These are phyloP conservation scores for Fratercula arctica DNA, from an alignment of 2,797 vertebrate species.

Conservation along the genomic window DNA sequence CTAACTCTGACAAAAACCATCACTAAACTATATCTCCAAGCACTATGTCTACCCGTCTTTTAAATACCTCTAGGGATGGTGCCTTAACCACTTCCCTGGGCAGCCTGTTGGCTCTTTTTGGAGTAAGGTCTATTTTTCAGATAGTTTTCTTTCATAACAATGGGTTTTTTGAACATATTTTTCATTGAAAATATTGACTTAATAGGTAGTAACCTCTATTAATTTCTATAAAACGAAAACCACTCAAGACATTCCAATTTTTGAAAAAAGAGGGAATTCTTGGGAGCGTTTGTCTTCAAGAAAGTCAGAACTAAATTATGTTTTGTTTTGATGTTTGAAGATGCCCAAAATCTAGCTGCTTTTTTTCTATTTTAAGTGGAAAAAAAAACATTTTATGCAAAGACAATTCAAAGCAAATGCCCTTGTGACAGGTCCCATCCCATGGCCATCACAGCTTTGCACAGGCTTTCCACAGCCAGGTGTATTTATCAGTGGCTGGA, in stretches of 20 bases:
- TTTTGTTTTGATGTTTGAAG: background rate
- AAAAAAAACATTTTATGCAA: background rate
- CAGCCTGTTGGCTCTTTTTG: background rate
- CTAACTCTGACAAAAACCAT: too few species aligned
- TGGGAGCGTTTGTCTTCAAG: background rate
- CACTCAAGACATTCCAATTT: background rate
- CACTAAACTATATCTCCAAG: too few species aligned
- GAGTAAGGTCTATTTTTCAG: background rate
- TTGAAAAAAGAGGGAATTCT: background rate
- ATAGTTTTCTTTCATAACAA: background rate
- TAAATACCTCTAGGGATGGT: too few species aligned
- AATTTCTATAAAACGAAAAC: background rate
- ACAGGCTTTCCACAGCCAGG: background rate
- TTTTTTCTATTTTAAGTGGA: background rate
- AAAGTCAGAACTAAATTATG: background rate
- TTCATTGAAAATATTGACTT: background rate
- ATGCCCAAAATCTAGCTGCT: background rate
- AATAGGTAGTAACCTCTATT: background rate
- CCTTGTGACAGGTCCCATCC: background rate
- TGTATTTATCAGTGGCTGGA: background rate
- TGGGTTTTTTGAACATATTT: fast-evolving
- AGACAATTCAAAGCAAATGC: background rate
- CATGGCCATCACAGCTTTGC: background rate
- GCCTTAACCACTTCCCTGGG: too few species aligned
- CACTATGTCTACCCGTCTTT: too few species aligned